Evolutionary conservation across 2,113 vertebrate species (phyloP).

Genomic region (Halcyon malimbica): DNA sequence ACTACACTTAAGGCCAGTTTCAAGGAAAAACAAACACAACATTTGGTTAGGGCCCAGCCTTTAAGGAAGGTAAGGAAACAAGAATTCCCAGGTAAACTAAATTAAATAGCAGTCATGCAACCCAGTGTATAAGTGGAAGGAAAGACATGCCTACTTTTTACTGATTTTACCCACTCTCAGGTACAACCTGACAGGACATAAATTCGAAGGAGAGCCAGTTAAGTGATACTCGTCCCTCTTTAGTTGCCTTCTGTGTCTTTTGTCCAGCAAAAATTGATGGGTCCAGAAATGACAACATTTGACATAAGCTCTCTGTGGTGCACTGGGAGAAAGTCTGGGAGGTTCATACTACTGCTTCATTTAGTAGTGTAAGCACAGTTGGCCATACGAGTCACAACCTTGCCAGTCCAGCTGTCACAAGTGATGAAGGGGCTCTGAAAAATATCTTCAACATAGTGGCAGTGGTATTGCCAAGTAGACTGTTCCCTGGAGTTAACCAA

Average conservation of each 20-base stretch:
- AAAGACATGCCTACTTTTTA: neutral
- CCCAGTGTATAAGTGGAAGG: neutral
- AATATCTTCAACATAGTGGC: neutral
- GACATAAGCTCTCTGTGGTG: neutral
- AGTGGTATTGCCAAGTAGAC: neutral
- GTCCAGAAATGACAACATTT: neutral
- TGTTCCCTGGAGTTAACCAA: neutral
- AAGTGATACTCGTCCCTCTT: neutral
- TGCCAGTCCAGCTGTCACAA: neutral
- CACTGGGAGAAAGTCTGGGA: neutral
- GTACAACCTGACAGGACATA: neutral
- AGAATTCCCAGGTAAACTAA: neutral
- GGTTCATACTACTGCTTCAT: fast-evolving
- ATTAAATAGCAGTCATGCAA: neutral
- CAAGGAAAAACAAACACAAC: neutral
- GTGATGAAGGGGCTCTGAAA: neutral
- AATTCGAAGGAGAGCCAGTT: neutral
- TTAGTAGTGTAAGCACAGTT: neutral
- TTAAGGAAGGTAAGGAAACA: neutral
- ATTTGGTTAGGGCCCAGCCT: neutral
- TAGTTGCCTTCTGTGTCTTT: neutral
- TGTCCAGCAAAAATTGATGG: neutral
- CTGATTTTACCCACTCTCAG: neutral
- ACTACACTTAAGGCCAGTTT: neutral
- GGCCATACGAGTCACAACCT: neutral